Evolutionary conservation across 2,113 vertebrate genomes (phyloP).

Genomic region (Malurus cyaneus): DNA sequence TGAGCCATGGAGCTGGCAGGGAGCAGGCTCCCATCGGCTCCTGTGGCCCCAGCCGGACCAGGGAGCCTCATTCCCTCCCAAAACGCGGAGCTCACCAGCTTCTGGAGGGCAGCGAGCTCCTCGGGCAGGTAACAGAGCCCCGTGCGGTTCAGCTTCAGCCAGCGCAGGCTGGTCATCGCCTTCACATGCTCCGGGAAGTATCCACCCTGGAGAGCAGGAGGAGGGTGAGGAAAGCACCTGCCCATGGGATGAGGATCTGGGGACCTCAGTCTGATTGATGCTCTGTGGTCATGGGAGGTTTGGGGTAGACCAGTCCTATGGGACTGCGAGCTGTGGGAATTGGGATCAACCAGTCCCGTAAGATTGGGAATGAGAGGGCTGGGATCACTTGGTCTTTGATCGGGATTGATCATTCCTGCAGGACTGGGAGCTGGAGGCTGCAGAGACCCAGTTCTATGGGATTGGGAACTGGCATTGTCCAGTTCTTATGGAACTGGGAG

Average conservation of each 20-base stretch:
- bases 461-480: accelerated
- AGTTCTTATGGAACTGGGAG: no score
- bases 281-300: accelerated
- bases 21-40: accelerated
- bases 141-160: conserved; percentile 95
- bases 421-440: accelerated
- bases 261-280: not conserved
- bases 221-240: not conserved
- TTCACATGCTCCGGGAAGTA: conserved; percentile 97
- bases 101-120: conserved; percentile 93
- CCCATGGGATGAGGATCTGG: not conserved
- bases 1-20: not conserved
- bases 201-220: conserved; percentile 78
- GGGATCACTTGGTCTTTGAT: not conserved
- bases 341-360: not conserved
- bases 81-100: conserved; percentile 80
- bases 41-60: accelerated
- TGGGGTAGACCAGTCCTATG: accelerated
- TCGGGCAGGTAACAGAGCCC: conserved; percentile 97
- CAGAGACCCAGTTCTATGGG: not conserved
- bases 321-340: not conserved
- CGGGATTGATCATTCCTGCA: not conserved
- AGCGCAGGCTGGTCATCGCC: conserved; percentile 94
- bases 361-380: not conserved
- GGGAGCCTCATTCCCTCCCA: not conserved